phyloP scores from a whole-genome alignment of 37 sponge, comb jelly and placozoan species.

The Beroe forskalii region DNA sequence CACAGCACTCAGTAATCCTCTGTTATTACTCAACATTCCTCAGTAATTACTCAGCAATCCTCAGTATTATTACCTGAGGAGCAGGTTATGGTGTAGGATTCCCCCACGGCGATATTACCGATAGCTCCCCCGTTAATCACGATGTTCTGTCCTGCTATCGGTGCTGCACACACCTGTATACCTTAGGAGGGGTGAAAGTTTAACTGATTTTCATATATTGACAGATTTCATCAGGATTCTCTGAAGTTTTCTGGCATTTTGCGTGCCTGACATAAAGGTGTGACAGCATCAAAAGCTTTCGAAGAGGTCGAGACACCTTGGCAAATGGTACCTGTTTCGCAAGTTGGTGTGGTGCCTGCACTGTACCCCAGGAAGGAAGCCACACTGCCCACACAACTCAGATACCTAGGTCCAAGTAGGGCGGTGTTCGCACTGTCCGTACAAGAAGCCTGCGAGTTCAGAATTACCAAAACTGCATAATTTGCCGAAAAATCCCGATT shows the following conservation, averaged over 20 bases:
- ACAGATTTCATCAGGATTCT: too few relatives aligned
- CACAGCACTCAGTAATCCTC: too few relatives aligned
- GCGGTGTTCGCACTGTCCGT: neutral
- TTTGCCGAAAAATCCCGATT: too few relatives aligned
- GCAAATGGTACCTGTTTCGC: constrained; percentile 6
- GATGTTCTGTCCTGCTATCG: neutral
- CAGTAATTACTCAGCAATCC: too few relatives aligned
- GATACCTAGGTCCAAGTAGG: neutral
- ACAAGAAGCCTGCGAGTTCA: constrained; percentile 6
- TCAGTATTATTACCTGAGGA: too few relatives aligned
- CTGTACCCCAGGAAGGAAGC: neutral
- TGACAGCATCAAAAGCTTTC: too few relatives aligned
- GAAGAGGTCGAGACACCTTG: too few relatives aligned
- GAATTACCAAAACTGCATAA: too few relatives aligned
- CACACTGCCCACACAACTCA: constrained; percentile 13
- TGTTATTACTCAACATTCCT: too few relatives aligned
- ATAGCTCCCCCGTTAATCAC: neutral
- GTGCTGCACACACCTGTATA: neutral
- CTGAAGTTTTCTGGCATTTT: too few relatives aligned
- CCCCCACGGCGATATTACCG: constrained; percentile 21
- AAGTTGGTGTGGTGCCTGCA: neutral
- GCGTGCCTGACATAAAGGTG: too few relatives aligned
- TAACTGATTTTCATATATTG: neutral
- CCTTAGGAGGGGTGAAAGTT: neutral
- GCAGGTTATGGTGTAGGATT: neutral